phyloP scores from a whole-genome alignment of 2,888 invertebrate species.

The Limnephilus lunatus region DNA sequence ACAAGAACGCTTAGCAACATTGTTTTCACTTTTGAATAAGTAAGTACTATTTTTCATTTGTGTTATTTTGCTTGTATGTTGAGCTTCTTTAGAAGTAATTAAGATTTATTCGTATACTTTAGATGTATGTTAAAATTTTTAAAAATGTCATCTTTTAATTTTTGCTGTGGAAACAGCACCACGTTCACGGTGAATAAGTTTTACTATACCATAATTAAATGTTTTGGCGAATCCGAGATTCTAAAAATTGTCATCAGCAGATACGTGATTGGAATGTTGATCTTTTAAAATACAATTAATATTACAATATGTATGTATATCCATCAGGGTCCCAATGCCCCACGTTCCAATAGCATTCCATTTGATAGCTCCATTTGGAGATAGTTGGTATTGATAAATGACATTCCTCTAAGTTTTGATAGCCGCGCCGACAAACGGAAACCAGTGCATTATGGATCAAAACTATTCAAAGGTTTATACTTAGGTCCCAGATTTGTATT shows the following conservation, averaged over 20 bases:
- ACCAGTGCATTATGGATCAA: constrained; percentile 18
- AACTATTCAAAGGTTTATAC: background rate
- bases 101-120: no score
- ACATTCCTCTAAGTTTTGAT: constrained; percentile 38
- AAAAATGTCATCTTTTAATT: no score
- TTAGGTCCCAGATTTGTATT: background rate
- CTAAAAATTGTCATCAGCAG: background rate
- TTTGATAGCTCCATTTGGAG: background rate
- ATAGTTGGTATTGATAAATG: constrained; percentile 39
- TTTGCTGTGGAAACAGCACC: no score
- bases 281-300: background rate
- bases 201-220: no score
- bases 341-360: background rate
- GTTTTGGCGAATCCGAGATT: no score
- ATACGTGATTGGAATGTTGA: background rate
- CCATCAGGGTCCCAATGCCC: background rate
- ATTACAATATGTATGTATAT: background rate
- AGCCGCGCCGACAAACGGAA: background rate
- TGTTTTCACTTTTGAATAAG: no score
- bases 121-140: no score
- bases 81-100: no score
- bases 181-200: no score
- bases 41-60: no score
- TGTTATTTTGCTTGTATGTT: no score
- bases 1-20: no score